Evolutionary conservation across 2,888 invertebrate species (phyloP).

Genomic region (Chironomus riparius): DNA sequence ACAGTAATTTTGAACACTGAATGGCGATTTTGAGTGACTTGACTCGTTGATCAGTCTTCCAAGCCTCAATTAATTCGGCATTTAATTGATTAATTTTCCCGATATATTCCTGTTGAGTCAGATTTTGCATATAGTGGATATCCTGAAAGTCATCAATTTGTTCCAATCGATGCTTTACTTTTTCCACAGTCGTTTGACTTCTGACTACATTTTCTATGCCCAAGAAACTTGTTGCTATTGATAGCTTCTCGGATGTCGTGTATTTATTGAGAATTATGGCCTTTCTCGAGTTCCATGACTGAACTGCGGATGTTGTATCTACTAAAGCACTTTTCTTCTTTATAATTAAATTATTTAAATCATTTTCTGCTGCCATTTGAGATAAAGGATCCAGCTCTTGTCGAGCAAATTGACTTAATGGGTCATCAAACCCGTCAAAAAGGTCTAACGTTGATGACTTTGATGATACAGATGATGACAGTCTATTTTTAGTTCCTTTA

Average conservation of each 20-base stretch:
- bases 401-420: slow-evolving; percentile 59
- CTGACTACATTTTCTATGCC: slow-evolving; percentile 70
- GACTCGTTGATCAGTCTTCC: slow-evolving; percentile 90
- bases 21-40: slow-evolving; percentile 94
- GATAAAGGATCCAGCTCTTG: slow-evolving; percentile 55
- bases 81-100: slow-evolving; percentile 83
- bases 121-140: slow-evolving; percentile 71
- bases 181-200: slow-evolving; percentile 71
- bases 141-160: slow-evolving; percentile 94
- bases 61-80: slow-evolving; percentile 80
- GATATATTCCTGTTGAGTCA: slow-evolving; percentile 89
- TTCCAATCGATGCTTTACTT: slow-evolving; percentile 81
- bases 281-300: slow-evolving; percentile 71
- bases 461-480: slow-evolving; percentile 43
- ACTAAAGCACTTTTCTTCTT: not conserved
- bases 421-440: slow-evolving; percentile 67
- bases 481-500: slow-evolving; percentile 44
- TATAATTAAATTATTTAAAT: not conserved
- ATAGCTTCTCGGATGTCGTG: slow-evolving; percentile 87
- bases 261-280: slow-evolving; percentile 76
- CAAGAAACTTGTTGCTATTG: slow-evolving; percentile 80
- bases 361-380: slow-evolving; percentile 46
- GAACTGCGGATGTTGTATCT: slow-evolving; percentile 43
- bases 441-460: slow-evolving; percentile 48
- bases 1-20: slow-evolving; percentile 89